These are phyloP conservation scores for Adrianichthys oophorus DNA, from an alignment of 2,797 vertebrate genomes.

Conservation along the genomic window DNA sequence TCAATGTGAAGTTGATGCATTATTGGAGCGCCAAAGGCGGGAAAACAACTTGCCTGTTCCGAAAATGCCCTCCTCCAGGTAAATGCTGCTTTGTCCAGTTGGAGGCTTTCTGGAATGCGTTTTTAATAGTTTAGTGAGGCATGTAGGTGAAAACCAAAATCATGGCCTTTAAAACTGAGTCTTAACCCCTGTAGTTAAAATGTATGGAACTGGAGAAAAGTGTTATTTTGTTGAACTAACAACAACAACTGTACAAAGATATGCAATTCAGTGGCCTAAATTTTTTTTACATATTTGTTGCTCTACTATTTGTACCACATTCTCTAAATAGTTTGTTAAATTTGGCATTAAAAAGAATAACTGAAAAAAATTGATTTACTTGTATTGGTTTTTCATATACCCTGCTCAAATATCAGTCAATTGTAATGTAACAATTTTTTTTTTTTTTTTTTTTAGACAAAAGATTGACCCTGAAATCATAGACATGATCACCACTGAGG, in stretches of 20 bases:
- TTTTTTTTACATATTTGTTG: not conserved
- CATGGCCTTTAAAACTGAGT: not conserved
- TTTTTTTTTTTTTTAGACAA: conserved; percentile 70
- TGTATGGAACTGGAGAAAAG: not conserved
- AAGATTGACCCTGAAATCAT: conserved; percentile 91
- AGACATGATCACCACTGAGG: conserved; percentile 89
- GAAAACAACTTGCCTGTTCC: conserved; percentile 75
- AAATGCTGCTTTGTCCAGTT: not conserved
- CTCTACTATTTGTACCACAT: no score
- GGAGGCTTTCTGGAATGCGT: not conserved
- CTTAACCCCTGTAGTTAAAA: not conserved
- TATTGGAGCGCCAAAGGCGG: conserved; percentile 90
- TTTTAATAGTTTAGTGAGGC: not conserved
- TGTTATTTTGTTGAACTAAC: no score
- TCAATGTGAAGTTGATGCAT: conserved; percentile 91
- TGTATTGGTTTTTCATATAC: not conserved
- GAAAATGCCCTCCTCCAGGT: conserved; percentile 86
- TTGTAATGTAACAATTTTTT: no score
- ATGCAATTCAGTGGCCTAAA: not conserved
- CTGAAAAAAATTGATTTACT: not conserved
- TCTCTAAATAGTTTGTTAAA: no score
- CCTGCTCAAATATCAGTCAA: no score
- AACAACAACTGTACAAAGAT: not conserved
- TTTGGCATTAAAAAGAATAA: no score
- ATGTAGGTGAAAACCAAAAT: not conserved